Base-by-base conservation (phyloP, 2,888 invertebrate genomes). In the Oscheius sp. region DNA sequence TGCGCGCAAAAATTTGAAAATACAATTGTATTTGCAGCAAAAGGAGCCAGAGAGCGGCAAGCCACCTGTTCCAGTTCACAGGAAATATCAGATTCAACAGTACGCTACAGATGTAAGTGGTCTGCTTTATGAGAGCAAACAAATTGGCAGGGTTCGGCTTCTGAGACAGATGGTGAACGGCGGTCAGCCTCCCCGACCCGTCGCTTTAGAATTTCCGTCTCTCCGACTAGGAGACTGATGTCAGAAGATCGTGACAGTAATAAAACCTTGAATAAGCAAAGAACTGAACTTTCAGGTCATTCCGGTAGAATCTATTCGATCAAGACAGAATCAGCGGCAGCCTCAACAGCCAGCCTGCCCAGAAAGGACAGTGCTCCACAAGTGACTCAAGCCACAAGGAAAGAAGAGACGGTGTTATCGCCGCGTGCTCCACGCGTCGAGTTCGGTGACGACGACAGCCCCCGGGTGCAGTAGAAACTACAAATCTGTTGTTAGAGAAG, bases 401-500 rank as follows among this genome's bases (percentile, higher is more conserved):
- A 55, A 62, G 65, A 63, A 42, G 72, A 73, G 10, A 33, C 70
- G 35, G 42, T 53, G 10, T 55, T 73, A 11, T 82, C 85, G 7
- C 84, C 87, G 11, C 71, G 84, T 47, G 87, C 87, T 1, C 87
- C 87, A 2, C 73, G 81, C 33, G 85, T 85, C 13, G 82, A 82
- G 63, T 87, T 87, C 74, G 87, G 86, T 57, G 87, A 86, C 37
- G 87, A 87, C 72, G 87, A 87, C 66, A 85, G 85, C 51, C 87
- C 87, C 1, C 76, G 86, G 65, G 82, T 85, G 9, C 74, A 68
- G 42, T 68, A 55, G 42, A 42, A 42, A 68, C 33, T n/a, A 55
- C 29, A 62, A 9, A 62, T 21, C 21, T 21, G 21, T 42, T 42
- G 42, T 42, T 42, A 63, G 4, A 60, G n/a, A 11, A 4, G 29